A percentile compares a stretch with the other conserved stretches of the same genome.
These are phyloP conservation scores for Pantala flavescens DNA, from an alignment of 1,140 invertebrate species.

Conservation along the genomic window DNA sequence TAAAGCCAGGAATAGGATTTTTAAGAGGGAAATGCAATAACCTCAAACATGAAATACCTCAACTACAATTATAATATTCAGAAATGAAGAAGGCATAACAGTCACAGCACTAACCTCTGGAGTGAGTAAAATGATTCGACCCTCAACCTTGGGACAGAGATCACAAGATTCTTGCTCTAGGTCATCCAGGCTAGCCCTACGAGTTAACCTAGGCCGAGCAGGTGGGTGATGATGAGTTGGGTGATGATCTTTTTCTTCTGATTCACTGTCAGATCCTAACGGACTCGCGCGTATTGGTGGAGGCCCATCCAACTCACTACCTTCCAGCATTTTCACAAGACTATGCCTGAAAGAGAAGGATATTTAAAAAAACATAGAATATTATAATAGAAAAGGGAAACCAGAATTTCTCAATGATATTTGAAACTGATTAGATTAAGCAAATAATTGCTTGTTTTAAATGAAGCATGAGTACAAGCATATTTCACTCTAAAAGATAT, in stretches of 20 bases:
- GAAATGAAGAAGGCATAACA: not conserved
- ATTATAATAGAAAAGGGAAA: too few species aligned
- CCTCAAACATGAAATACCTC: too few species aligned
- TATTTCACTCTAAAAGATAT: too few species aligned
- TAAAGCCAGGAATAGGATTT: too few species aligned
- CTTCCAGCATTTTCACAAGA: slow-evolving; percentile 62
- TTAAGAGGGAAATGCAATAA: too few species aligned
- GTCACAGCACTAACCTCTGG: slow-evolving; percentile 42
- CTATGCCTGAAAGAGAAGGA: slow-evolving; percentile 51
- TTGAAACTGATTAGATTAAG: too few species aligned
- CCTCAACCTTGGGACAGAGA: slow-evolving; percentile 60
- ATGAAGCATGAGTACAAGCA: too few species aligned
- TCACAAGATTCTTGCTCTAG: slow-evolving; percentile 64
- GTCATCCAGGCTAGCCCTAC: slow-evolving; percentile 63
- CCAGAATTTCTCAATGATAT: too few species aligned
- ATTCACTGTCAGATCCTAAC: not conserved
- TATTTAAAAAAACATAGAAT: too few species aligned
- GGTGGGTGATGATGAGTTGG: slow-evolving; percentile 20
- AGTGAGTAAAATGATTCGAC: slow-evolving; percentile 60
- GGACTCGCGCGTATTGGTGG: slow-evolving; percentile 44
- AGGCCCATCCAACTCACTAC: slow-evolving; percentile 51
- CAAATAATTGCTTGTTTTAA: too few species aligned
- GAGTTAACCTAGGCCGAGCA: slow-evolving; percentile 40
- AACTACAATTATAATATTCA: too few species aligned
- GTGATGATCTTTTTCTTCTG: slow-evolving; percentile 13